A percentile compares a stretch with the other conserved stretches of the same genome.
Conservation (phyloP, 2,888 invertebrate genomes). For the Lysandra coridon region DNA sequence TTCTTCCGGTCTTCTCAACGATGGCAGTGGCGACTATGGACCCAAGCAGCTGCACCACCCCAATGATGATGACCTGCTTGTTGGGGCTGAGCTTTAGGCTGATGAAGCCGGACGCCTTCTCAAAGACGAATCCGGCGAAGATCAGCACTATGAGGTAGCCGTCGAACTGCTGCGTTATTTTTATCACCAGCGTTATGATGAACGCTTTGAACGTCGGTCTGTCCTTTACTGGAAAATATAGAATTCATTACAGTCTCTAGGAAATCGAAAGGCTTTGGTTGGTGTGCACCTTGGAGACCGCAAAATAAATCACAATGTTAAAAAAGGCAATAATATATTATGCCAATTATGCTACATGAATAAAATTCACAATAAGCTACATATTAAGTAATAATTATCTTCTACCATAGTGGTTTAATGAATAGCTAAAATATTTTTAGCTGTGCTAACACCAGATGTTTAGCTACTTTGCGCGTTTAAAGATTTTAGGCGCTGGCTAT, state of each 20-base stretch:
- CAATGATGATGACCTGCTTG: slow-evolving; percentile 71
- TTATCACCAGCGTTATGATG: slow-evolving; percentile 68
- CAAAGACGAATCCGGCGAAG: slow-evolving; percentile 69
- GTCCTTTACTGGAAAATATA: slow-evolving; percentile 59
- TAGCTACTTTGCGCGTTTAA: neutral
- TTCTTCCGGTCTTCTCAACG: slow-evolving; percentile 71
- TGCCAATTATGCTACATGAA: no score
- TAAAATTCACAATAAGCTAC: no score
- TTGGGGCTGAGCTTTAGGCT: slow-evolving; percentile 63
- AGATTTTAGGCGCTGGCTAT: neutral
- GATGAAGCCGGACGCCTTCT: slow-evolving; percentile 61
- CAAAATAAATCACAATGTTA: no score
- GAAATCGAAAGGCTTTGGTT: neutral
- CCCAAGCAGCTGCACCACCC: slow-evolving; percentile 64
- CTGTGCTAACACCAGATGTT: neutral
- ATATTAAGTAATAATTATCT: no score
- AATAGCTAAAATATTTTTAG: neutral
- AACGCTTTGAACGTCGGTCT: slow-evolving; percentile 68
- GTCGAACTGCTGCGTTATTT: slow-evolving; percentile 72
- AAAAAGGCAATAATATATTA: no score
- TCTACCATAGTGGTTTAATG: no score
- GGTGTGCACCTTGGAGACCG: no score
- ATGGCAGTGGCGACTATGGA: slow-evolving; percentile 66
- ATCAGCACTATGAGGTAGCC: slow-evolving; percentile 73
- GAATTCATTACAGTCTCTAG: neutral